phyloP scores from a whole-genome alignment of 2,888 invertebrate species.

The Oscheius sp. region DNA sequence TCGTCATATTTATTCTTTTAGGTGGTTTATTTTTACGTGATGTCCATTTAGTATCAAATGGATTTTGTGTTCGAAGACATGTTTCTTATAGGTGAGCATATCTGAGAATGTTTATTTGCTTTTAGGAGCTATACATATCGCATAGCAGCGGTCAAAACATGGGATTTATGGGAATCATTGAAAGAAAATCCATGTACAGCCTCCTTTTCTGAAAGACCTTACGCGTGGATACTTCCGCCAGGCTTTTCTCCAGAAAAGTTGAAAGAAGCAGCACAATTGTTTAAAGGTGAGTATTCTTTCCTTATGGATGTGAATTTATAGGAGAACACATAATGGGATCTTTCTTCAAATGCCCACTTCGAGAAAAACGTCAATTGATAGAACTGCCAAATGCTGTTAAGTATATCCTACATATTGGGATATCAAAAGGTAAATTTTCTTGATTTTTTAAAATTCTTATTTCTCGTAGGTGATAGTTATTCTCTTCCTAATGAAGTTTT shows the following conservation, averaged over 20 bases:
- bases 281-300: too few relatives aligned
- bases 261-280: constrained; percentile 39
- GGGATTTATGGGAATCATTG: constrained; percentile 44
- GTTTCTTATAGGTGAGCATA: constrained; percentile 51
- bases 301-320: constrained; percentile 18
- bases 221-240: constrained; percentile 54
- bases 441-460: neutral
- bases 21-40: constrained; percentile 40
- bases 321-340: constrained; percentile 59
- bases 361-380: constrained; percentile 49
- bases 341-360: constrained; percentile 58
- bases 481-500: constrained; percentile 50
- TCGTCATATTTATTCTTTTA: neutral
- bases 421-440: constrained; percentile 31
- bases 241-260: constrained; percentile 46
- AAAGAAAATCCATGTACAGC: constrained; percentile 43
- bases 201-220: constrained; percentile 55
- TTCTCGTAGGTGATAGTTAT: constrained; percentile 43
- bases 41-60: constrained; percentile 56
- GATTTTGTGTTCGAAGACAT: constrained; percentile 58
- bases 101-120: neutral
- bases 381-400: constrained; percentile 42
- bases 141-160: constrained; percentile 46
- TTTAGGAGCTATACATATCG: constrained; percentile 62
- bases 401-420: constrained; percentile 40